Conservation (phyloP, 2,113 vertebrate species). For the Riparia riparia region DNA sequence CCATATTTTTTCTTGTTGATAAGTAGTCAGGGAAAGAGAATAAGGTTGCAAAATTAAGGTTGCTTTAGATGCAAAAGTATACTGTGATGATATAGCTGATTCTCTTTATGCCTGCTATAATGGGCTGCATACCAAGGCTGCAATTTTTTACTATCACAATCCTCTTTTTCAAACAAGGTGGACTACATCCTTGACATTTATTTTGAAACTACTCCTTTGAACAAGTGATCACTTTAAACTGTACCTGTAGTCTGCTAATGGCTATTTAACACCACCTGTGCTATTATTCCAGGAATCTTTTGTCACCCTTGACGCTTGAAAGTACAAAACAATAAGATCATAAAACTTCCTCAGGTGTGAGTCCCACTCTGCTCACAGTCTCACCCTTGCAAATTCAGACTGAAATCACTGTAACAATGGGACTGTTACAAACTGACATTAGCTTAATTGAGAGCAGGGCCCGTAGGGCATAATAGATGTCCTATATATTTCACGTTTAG, state of each 20-base stretch:
- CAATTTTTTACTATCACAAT: neutral
- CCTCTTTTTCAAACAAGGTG: neutral
- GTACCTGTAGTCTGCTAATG: constrained; percentile 16
- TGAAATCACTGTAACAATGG: neutral
- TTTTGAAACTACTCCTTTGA: constrained; percentile 55
- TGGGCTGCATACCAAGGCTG: neutral
- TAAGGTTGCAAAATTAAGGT: neutral
- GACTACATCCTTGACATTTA: neutral
- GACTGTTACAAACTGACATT: neutral
- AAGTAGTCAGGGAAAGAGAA: neutral
- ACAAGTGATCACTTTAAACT: constrained; percentile 21
- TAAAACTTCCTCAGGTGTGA: neutral
- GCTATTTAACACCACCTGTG: constrained; percentile 32
- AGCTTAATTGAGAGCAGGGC: neutral
- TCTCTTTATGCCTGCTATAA: neutral
- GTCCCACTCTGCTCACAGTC: neutral
- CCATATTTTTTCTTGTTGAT: neutral
- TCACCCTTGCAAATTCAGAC: neutral
- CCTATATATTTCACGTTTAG: neutral
- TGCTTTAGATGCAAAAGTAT: neutral
- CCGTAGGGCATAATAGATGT: neutral
- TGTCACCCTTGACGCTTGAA: constrained; percentile 53
- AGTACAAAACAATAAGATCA: neutral
- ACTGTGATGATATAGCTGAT: neutral
- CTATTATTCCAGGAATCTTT: constrained; percentile 71